A percentile compares a stretch with the other conserved stretches of the same genome.
phyloP scores from a whole-genome alignment of 2,797 vertebrate species.

The Pangasius sanitwongsei region DNA sequence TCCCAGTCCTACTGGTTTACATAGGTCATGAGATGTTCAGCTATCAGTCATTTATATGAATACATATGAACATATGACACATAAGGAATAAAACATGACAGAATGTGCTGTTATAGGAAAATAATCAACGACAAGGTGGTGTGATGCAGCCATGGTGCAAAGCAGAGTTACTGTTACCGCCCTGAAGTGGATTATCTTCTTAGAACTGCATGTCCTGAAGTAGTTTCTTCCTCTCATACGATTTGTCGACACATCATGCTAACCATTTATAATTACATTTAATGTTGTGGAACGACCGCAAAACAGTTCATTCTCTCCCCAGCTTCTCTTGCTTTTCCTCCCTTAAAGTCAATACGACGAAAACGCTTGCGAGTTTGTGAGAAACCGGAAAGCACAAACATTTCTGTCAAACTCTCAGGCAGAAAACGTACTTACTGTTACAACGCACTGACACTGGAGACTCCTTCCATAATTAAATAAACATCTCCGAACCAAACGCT shows the following conservation, averaged over 20 bases:
- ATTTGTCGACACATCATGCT: background rate
- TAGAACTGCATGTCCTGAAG: background rate
- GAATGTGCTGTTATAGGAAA: background rate
- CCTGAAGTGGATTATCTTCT: background rate
- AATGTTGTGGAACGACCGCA: background rate
- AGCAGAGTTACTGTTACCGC: background rate
- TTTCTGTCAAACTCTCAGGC: background rate
- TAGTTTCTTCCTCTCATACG: background rate
- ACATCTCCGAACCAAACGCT: background rate
- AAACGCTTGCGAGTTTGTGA: background rate
- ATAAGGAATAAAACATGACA: background rate
- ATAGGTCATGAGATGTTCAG: background rate
- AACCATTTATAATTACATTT: background rate
- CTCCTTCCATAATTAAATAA: background rate
- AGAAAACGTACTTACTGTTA: background rate
- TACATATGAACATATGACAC: background rate
- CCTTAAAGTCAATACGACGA: background rate
- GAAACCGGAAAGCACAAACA: background rate
- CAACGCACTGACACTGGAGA: background rate
- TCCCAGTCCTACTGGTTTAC: background rate
- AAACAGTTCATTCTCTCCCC: background rate
- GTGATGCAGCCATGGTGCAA: background rate
- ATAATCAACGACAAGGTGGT: background rate
- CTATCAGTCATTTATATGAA: background rate
- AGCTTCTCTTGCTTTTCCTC: background rate